phyloP scores from a whole-genome alignment of 2,797 vertebrate species.

The Borostomias antarcticus region DNA sequence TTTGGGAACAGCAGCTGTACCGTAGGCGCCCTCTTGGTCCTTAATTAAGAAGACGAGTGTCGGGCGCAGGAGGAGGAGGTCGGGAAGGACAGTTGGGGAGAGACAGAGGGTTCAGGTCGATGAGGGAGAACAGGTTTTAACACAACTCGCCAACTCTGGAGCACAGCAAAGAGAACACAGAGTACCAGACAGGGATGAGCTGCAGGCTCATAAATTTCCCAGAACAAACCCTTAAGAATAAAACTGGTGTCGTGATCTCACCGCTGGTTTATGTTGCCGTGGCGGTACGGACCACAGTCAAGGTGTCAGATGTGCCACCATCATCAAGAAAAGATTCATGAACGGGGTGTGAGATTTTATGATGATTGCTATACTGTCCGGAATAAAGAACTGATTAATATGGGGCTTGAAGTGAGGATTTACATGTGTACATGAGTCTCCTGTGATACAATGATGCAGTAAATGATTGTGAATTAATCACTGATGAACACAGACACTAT shows the following conservation, averaged over 20 bases:
- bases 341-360: neutral
- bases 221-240: too few species aligned
- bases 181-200: neutral
- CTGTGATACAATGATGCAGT: too few species aligned
- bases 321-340: neutral
- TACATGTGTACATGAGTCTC: neutral
- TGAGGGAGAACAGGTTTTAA: neutral
- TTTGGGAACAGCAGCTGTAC: conserved; percentile 7
- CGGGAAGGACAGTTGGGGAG: neutral
- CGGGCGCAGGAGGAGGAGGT: neutral
- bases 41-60: neutral
- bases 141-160: neutral
- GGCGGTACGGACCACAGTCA: neutral
- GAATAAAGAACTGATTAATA: neutral
- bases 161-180: conserved; percentile 1
- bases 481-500: neutral
- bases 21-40: neutral
- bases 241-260: neutral
- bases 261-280: neutral
- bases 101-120: neutral
- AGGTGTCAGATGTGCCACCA: neutral
- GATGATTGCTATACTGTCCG: too few species aligned
- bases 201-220: too few species aligned
- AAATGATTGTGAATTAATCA: too few species aligned
- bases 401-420: neutral